Evolutionary conservation across 2,888 invertebrate species (phyloP).

Genomic region (Ophraella communa): DNA sequence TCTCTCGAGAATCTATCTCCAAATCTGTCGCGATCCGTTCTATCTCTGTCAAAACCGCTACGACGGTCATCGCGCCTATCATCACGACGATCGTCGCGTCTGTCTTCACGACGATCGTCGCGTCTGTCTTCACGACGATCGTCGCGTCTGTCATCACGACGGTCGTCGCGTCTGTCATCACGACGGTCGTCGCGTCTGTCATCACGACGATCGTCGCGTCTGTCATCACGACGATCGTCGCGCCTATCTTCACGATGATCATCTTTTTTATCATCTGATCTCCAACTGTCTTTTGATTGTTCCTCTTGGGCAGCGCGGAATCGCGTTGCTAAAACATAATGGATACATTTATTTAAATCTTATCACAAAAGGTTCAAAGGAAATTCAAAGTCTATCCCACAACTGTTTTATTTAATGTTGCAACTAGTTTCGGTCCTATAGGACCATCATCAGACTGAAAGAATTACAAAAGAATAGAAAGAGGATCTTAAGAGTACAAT

Average conservation of each 20-base stretch:
- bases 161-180: conserved; percentile 18
- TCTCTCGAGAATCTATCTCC: conserved; percentile 15
- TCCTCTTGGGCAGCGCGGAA: conserved; percentile 32
- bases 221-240: conserved; percentile 29
- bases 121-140: conserved; percentile 33
- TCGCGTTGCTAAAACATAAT: conserved; percentile 23
- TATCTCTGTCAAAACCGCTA: conserved; percentile 7
- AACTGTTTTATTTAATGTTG: no score
- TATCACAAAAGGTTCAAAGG: no score
- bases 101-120: conserved; percentile 21
- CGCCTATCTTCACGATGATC: conserved; percentile 20
- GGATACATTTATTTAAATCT: no score
- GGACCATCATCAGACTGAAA: no score
- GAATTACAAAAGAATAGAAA: no score
- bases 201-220: conserved; percentile 13
- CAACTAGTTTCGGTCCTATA: no score
- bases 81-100: conserved; percentile 19
- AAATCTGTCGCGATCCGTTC: conserved; percentile 15
- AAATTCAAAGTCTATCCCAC: no score
- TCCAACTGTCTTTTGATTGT: conserved; percentile 31
- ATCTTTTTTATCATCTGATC: conserved; percentile 32
- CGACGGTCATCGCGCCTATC: background rate
- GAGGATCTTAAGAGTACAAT: no score
- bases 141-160: conserved; percentile 23
- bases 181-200: conserved; percentile 21